Evolutionary conservation across 2,113 vertebrate species (phyloP).

Genomic region (Canis aureus): DNA sequence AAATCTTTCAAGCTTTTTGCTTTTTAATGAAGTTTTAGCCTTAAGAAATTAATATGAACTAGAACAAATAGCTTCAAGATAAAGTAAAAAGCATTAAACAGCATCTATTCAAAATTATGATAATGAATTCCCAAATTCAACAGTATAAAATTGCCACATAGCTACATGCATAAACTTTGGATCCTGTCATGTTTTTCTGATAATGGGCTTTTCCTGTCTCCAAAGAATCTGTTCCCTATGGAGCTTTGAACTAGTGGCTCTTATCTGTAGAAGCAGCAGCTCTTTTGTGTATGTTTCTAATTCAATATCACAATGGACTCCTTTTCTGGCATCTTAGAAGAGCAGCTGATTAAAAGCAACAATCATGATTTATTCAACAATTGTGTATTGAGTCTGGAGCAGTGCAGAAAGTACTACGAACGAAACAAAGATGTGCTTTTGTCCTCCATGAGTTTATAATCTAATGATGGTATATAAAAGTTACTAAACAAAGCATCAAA

Average conservation of each 20-base stretch:
- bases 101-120: constrained; percentile 39
- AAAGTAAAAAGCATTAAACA: constrained; percentile 18
- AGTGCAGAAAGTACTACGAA: background rate
- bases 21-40: background rate
- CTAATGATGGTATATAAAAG: background rate
- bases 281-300: constrained; percentile 43
- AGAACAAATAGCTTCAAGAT: constrained; percentile 42
- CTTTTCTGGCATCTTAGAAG: background rate
- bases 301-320: background rate
- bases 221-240: background rate
- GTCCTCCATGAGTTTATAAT: constrained; percentile 12
- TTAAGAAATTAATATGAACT: constrained; percentile 55
- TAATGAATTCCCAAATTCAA: background rate
- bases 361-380: constrained; percentile 16
- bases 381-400: background rate
- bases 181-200: constrained; percentile 22
- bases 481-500: constrained; percentile 63
- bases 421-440: constrained; percentile 9
- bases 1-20: background rate
- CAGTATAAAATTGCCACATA: background rate
- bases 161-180: background rate
- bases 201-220: constrained; percentile 52
- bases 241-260: constrained; percentile 9
- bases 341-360: constrained; percentile 37
- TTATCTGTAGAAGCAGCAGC: background rate